Evolutionary conservation across 2,888 invertebrate species (phyloP).

Genomic region (Cosmorhoe ocellata): DNA sequence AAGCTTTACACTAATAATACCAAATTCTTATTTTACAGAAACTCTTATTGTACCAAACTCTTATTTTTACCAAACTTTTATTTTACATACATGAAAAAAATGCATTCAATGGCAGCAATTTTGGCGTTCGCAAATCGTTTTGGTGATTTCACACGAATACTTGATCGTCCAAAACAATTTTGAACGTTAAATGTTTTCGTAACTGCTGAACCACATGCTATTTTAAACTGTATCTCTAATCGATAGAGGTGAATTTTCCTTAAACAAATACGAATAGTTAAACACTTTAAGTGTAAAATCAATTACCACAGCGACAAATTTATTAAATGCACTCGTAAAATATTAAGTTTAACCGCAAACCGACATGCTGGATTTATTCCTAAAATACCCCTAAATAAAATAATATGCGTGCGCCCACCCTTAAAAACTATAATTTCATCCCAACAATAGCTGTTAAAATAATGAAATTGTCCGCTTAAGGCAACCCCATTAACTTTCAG

Average conservation of each 20-base stretch:
- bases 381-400: no score
- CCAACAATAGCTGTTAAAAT: slow-evolving; percentile 27
- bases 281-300: no score
- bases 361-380: no score
- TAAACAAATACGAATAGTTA: not conserved
- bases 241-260: not conserved
- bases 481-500: slow-evolving; percentile 29
- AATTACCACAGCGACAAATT: no score
- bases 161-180: slow-evolving; percentile 56
- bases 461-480: slow-evolving; percentile 32
- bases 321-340: no score
- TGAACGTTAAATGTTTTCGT: slow-evolving; percentile 30
- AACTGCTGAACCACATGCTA: slow-evolving; percentile 4
- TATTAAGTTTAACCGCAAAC: no score
- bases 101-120: slow-evolving; percentile 40
- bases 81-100: slow-evolving; percentile 11
- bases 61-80: no score
- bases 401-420: not conserved
- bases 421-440: slow-evolving; percentile 21
- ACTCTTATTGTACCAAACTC: no score
- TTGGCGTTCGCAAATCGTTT: slow-evolving; percentile 36
- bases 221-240: not conserved
- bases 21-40: no score
- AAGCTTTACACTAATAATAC: no score
- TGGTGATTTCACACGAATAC: slow-evolving; percentile 44